These are phyloP conservation scores for Hypomesus transpacificus DNA, from an alignment of 2,113 vertebrate genomes.

Conservation along the genomic window DNA sequence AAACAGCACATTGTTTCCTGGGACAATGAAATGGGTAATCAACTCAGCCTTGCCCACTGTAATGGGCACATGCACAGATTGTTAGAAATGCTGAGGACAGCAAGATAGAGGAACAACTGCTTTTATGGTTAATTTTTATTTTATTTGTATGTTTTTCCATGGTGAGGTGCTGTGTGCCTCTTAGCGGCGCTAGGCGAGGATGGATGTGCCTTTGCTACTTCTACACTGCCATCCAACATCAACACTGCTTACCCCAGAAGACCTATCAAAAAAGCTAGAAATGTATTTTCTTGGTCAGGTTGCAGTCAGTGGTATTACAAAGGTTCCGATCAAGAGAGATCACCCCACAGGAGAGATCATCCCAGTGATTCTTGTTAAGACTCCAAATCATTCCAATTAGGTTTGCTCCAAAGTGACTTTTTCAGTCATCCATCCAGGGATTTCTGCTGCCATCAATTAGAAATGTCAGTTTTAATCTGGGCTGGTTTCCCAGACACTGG, in stretches of 20 bases:
- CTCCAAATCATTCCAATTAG: conserved; percentile 92
- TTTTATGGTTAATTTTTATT: too few species aligned
- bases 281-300: not conserved
- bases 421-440: conserved; percentile 83
- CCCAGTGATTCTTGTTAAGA: conserved; percentile 63
- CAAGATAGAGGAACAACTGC: too few species aligned
- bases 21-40: conserved; percentile 30
- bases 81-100: too few species aligned
- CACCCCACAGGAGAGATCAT: conserved; percentile 46
- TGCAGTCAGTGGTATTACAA: conserved; percentile 21
- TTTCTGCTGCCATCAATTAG: conserved; percentile 94
- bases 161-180: too few species aligned
- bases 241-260: too few species aligned
- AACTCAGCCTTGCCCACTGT: not conserved
- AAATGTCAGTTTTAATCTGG: conserved; percentile 94
- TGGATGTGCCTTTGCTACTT: too few species aligned
- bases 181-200: too few species aligned
- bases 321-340: too few species aligned
- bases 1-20: conserved; percentile 9
- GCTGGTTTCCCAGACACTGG: conserved; percentile 78
- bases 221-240: too few species aligned
- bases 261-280: too few species aligned
- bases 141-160: too few species aligned
- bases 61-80: not conserved
- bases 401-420: conserved; percentile 92